Percentiles rank a stretch among this genome's conserved stretches.
These are phyloP conservation scores for Berghia stephanieae DNA, from an alignment of 1,140 invertebrate genomes.

Conservation along the genomic window DNA sequence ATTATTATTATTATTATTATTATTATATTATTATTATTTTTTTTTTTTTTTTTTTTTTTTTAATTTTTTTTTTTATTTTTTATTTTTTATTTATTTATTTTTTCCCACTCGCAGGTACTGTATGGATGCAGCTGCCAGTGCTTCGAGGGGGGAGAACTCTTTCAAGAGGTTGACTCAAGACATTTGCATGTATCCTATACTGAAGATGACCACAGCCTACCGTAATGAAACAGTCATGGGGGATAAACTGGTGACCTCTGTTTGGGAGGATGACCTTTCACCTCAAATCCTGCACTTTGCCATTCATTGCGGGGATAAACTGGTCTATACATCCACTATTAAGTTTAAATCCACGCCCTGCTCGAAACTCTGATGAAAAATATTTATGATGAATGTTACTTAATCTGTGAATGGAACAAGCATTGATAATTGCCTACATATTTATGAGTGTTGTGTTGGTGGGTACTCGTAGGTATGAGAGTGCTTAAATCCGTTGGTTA, in stretches of 20 bases:
- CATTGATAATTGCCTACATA: no score
- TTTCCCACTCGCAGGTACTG: slow-evolving; percentile 10
- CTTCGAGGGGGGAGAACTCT: not conserved
- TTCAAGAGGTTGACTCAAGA: not conserved
- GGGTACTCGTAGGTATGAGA: no score
- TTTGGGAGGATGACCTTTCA: slow-evolving; percentile 23
- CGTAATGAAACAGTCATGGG: slow-evolving; percentile 10
- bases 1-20: no score
- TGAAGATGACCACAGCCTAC: slow-evolving; percentile 21
- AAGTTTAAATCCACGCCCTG: slow-evolving; percentile 21
- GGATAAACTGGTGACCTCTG: slow-evolving; percentile 18
- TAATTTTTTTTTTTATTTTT: not conserved
- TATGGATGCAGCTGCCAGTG: slow-evolving; percentile 22
- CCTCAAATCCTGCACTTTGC: slow-evolving; percentile 20
- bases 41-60: not conserved
- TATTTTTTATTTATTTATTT: not conserved
- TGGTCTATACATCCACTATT: not conserved
- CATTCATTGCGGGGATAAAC: not conserved
- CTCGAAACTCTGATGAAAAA: slow-evolving; percentile 15
- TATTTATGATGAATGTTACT: no score
- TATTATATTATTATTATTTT: not conserved
- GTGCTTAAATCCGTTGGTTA: no score
- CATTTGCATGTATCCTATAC: slow-evolving; percentile 26
- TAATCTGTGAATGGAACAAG: no score
- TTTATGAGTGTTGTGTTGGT: no score